Evolutionary conservation across 1,140 invertebrate species (phyloP).

Genomic region (Ptiloglossa arizonensis): DNA sequence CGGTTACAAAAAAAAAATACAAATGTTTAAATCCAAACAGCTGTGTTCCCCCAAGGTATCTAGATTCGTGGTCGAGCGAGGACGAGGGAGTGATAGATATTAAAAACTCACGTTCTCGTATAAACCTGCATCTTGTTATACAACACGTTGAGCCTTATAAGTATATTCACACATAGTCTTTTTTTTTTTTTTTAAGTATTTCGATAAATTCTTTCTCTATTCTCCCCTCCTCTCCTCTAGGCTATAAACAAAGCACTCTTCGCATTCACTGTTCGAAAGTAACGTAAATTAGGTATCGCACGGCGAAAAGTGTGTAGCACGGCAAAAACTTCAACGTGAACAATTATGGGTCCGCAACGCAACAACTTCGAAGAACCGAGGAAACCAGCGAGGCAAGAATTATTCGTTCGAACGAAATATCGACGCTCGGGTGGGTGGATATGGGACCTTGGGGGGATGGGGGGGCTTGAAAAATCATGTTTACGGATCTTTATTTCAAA

Average conservation of each 20-base stretch:
- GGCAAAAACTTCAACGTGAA: not conserved
- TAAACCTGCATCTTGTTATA: constrained; percentile 80
- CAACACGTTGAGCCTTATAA: constrained; percentile 78
- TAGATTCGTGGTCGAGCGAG: too few relatives aligned
- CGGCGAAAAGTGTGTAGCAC: not conserved
- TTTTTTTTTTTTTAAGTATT: constrained; percentile 60
- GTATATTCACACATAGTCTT: constrained; percentile 77
- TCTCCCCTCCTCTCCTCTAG: constrained; percentile 17
- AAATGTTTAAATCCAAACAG: too few relatives aligned
- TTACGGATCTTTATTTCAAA: not conserved
- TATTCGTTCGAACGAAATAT: not conserved
- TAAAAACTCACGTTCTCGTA: constrained; percentile 63
- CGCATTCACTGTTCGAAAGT: constrained; percentile 18
- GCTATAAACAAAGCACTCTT: constrained; percentile 15
- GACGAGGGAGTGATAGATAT: too few relatives aligned
- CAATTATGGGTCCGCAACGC: not conserved
- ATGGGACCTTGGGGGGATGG: not conserved
- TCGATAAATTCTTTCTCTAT: constrained; percentile 61
- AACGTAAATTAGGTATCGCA: constrained; percentile 32
- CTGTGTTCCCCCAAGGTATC: too few relatives aligned
- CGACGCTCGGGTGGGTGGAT: not conserved
- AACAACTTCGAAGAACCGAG: not conserved
- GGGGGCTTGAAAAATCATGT: constrained; percentile 17
- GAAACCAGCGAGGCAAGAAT: not conserved
- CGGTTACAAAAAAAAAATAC: too few relatives aligned